phyloP scores from a whole-genome alignment of 64 coral and sea anemone species.

The Astreopora myriophthalma region DNA sequence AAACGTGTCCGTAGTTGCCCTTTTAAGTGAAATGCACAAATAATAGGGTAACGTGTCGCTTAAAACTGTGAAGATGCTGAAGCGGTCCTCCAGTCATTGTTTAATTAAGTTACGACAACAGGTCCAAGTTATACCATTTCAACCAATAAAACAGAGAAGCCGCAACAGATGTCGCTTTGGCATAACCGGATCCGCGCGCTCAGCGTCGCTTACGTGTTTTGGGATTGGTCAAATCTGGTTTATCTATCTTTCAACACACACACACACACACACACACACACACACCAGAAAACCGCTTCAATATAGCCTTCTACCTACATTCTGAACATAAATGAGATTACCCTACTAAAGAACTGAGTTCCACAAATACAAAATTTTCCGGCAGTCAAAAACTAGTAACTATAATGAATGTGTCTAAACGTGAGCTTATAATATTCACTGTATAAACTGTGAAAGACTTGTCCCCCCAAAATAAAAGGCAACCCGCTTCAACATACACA shows the following conservation, averaged over 20 bases:
- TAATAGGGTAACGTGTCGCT: neutral
- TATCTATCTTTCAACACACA: too few species aligned
- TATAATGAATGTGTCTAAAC: neutral
- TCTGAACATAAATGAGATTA: neutral
- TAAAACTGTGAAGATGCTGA: constrained; percentile 30
- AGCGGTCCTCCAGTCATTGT: neutral
- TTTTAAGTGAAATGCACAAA: neutral
- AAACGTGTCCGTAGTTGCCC: neutral
- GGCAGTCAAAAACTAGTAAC: neutral
- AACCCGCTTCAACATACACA: neutral
- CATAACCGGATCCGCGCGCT: too few species aligned
- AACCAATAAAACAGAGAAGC: too few species aligned
- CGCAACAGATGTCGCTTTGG: too few species aligned
- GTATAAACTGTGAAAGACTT: neutral
- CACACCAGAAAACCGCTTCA: neutral
- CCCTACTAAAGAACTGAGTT: neutral
- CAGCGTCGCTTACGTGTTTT: neutral
- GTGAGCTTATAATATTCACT: neutral
- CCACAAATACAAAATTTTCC: constrained; percentile 1
- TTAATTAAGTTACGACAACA: neutral
- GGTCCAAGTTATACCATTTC: too few species aligned
- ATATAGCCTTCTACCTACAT: neutral
- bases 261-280: too few species aligned
- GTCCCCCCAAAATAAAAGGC: neutral
- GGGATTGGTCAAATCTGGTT: neutral